Conservation (phyloP, 2,113 vertebrate genomes). For the Megaceryle torquata region DNA sequence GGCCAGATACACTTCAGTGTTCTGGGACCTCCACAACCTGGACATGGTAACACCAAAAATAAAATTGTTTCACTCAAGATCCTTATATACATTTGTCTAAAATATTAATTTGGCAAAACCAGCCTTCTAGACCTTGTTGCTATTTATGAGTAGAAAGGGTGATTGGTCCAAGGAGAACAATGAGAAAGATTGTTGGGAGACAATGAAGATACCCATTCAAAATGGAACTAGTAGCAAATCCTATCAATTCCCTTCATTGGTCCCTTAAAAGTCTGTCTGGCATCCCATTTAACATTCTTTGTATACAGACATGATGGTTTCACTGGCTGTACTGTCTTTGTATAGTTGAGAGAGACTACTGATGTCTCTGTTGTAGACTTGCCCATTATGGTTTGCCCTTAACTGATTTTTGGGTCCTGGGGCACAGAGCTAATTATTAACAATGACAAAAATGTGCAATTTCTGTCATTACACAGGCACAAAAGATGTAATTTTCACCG, state of each 20-base stretch:
- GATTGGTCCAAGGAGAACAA: background rate
- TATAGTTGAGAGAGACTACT: background rate
- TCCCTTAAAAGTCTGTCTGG: background rate
- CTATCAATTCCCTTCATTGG: fast-evolving
- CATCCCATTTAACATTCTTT: fast-evolving
- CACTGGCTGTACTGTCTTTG: background rate
- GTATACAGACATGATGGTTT: background rate
- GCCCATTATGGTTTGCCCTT: background rate
- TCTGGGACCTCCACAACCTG: background rate
- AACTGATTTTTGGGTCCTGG: background rate
- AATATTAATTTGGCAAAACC: background rate
- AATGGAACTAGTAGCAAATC: background rate
- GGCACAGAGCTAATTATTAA: background rate
- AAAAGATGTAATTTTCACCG: background rate
- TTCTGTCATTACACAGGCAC: background rate
- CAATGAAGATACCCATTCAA: background rate
- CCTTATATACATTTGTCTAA: background rate
- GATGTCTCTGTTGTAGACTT: background rate
- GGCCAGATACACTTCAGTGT: background rate
- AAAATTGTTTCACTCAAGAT: background rate
- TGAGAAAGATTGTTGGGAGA: background rate
- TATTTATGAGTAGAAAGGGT: background rate
- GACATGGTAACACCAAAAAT: background rate
- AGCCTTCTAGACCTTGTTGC: fast-evolving
- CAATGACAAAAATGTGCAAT: background rate